phyloP scores from a whole-genome alignment of 2,797 vertebrate species.

The Petrocephalus sullivani region DNA sequence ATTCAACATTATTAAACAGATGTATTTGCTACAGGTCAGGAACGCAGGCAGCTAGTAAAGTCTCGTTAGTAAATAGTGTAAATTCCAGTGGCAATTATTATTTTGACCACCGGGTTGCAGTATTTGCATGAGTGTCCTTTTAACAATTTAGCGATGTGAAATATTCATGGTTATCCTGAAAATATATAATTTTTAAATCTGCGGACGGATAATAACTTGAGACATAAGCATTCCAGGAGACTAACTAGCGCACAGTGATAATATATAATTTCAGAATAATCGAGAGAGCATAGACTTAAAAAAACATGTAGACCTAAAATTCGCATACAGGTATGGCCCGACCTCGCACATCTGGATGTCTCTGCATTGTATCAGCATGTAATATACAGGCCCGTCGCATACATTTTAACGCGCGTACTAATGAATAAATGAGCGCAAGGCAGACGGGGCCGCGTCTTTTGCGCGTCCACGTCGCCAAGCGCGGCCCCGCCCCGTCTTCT shows the following conservation, averaged over 20 bases:
- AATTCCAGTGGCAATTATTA: not conserved
- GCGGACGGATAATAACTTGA: not conserved
- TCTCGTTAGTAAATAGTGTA: not conserved
- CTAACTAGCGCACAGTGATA: not conserved
- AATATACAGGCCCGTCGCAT: not conserved
- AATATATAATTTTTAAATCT: not conserved
- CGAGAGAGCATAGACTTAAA: not conserved
- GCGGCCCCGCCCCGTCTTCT: conserved; percentile 48
- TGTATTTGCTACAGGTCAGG: not conserved
- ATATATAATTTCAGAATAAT: not conserved
- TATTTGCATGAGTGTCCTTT: not conserved
- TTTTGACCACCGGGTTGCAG: not conserved
- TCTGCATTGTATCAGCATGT: not conserved
- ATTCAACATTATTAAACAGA: not conserved
- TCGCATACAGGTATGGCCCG: not conserved
- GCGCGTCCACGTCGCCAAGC: conserved; percentile 40
- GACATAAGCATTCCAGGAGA: not conserved
- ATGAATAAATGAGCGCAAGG: not conserved
- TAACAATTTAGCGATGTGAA: not conserved
- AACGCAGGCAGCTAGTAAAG: not conserved
- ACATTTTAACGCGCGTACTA: not conserved
- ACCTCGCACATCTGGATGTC: not conserved
- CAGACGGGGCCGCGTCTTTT: not conserved
- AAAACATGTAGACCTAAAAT: not conserved
- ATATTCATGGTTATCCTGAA: not conserved